Evolutionary conservation across 92 coral and sea anemone species (phyloP).

Genomic region (Porites divaricata): DNA sequence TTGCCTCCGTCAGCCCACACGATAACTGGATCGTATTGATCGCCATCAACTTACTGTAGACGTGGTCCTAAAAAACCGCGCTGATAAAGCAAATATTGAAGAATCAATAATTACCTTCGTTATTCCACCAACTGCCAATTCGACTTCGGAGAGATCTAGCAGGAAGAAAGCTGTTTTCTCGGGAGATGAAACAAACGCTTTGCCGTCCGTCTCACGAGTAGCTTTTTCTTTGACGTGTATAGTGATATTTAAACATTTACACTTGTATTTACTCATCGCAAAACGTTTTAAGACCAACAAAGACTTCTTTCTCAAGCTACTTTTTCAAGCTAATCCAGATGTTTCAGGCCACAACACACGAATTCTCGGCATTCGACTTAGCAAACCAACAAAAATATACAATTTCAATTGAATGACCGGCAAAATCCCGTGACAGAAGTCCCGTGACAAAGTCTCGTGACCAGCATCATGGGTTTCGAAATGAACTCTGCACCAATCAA

Average conservation of each 20-base stretch:
- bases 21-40: too few species aligned
- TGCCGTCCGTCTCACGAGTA: constrained; percentile 78
- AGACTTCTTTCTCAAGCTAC: neutral
- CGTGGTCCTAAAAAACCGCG: neutral
- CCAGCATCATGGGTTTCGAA: neutral
- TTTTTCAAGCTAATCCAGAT: neutral
- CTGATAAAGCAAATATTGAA: too few species aligned
- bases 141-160: constrained; percentile 78
- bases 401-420: neutral
- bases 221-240: constrained; percentile 78
- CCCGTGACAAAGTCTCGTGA: constrained; percentile 76
- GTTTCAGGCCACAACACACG: neutral
- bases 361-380: neutral
- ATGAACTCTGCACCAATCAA: constrained; percentile 46
- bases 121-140: constrained; percentile 97
- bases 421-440: constrained; percentile 22
- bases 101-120: constrained; percentile 68
- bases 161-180: constrained; percentile 72
- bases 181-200: constrained; percentile 66
- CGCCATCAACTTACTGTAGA: neutral
- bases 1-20: neutral
- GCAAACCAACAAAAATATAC: neutral
- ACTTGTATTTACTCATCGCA: constrained; percentile 79
- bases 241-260: constrained; percentile 85
- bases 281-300: neutral